A percentile compares a stretch with the other conserved stretches of the same genome.
Conservation (phyloP, 37 sponge, comb jelly and placozoan species). For the Agelas oroides region DNA sequence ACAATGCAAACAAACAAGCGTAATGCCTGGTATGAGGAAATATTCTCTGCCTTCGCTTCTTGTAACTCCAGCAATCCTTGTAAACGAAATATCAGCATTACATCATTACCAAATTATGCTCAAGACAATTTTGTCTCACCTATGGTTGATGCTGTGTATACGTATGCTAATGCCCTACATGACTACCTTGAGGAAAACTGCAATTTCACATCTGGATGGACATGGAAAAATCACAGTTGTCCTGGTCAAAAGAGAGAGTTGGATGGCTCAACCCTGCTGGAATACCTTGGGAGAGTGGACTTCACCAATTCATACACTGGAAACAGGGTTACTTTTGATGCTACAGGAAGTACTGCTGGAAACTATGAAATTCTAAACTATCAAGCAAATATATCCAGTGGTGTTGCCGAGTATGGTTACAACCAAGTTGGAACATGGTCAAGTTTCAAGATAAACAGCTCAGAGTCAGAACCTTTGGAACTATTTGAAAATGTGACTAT, state of each 20-base stretch:
- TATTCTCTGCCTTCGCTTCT: conserved; percentile 6
- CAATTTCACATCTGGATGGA: background rate
- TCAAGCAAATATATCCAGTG: background rate
- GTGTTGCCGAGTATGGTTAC: background rate
- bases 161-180: conserved; percentile 65
- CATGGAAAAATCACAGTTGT: conserved; percentile 20
- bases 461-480: background rate
- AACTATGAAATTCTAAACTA: conserved; percentile 53
- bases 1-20: conserved; percentile 39
- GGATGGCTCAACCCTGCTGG: conserved; percentile 17
- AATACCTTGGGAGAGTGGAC: conserved; percentile 35
- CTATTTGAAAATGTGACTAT: background rate
- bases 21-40: conserved; percentile 63
- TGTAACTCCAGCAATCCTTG: background rate
- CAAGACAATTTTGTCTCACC: conserved; percentile 59
- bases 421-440: conserved; percentile 55
- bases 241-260: conserved; percentile 4
- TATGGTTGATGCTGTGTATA: conserved; percentile 78
- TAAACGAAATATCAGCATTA: background rate
- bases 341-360: conserved; percentile 31
- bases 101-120: background rate
- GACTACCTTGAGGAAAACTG: conserved; percentile 63
- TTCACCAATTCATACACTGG: conserved; percentile 45
- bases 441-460: background rate
- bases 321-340: conserved; percentile 49